phyloP scores from a whole-genome alignment of 2,113 vertebrate species.

The Aleadryas rufinucha region DNA sequence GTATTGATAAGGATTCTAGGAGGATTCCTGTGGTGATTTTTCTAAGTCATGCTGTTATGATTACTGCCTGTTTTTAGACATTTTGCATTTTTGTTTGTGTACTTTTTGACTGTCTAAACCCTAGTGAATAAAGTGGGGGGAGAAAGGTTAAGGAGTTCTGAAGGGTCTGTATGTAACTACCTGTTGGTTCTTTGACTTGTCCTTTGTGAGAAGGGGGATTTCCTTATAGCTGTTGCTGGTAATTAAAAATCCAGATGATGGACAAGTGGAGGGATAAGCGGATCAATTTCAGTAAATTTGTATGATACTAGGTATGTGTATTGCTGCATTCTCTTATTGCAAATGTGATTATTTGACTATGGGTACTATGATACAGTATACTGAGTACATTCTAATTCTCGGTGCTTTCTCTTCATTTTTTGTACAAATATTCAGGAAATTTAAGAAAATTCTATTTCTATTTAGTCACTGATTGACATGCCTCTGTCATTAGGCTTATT shows the following conservation, averaged over 20 bases:
- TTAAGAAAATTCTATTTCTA: neutral
- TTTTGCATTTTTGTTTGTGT: neutral
- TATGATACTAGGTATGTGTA: neutral
- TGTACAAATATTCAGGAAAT: neutral
- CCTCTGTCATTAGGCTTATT: neutral
- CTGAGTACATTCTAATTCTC: neutral
- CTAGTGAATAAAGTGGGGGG: neutral
- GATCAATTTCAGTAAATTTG: neutral
- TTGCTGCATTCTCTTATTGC: neutral
- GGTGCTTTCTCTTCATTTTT: neutral
- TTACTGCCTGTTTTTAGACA: neutral
- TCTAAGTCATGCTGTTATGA: neutral
- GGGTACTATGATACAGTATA: neutral
- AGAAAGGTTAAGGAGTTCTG: neutral
- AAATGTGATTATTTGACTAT: neutral
- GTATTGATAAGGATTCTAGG: neutral
- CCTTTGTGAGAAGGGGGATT: neutral
- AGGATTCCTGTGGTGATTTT: neutral
- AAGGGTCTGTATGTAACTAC: neutral
- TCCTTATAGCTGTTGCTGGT: neutral
- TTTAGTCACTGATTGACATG: neutral
- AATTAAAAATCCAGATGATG: neutral
- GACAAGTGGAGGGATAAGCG: neutral
- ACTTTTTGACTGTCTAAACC: neutral
- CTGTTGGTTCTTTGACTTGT: neutral